Conservation (phyloP, 2,113 vertebrate genomes). For the Narcine bancroftii region DNA sequence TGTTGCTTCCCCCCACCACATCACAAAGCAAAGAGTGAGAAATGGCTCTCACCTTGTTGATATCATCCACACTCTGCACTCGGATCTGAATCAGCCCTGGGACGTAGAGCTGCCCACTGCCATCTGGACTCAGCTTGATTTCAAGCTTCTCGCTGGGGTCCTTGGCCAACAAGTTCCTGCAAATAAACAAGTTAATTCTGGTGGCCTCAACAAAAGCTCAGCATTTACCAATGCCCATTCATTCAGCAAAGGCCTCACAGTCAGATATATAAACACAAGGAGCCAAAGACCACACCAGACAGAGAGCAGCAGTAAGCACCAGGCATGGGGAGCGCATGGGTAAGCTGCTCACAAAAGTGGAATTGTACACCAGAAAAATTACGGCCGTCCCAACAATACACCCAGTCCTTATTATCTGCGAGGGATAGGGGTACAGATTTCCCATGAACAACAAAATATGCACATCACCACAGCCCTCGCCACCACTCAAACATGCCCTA, state of each 20-base stretch:
- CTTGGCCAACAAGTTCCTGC: constrained; percentile 79
- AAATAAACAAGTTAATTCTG: background rate
- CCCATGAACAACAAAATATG: too few species aligned
- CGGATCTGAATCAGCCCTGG: constrained; percentile 74
- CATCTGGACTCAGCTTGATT: constrained; percentile 86
- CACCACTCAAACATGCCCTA: too few species aligned
- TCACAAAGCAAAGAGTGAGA: background rate
- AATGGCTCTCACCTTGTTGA: constrained; percentile 70
- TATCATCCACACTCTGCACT: constrained; percentile 81
- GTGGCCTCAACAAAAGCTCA: background rate
- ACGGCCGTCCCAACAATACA: too few species aligned
- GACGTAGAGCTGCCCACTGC: constrained; percentile 86
- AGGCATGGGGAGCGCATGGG: background rate
- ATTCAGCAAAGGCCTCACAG: background rate
- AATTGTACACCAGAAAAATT: background rate
- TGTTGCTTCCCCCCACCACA: background rate
- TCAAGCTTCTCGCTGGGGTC: constrained; percentile 81
- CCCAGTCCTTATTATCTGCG: too few species aligned
- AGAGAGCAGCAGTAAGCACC: constrained; percentile 14
- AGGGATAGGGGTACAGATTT: too few species aligned
- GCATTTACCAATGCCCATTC: background rate
- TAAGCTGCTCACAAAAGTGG: background rate
- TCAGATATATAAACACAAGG: background rate
- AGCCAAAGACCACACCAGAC: background rate
- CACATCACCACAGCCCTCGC: too few species aligned